These are phyloP conservation scores for Hypomecis punctinalis DNA, from an alignment of 2,888 invertebrate species.

Conservation along the genomic window DNA sequence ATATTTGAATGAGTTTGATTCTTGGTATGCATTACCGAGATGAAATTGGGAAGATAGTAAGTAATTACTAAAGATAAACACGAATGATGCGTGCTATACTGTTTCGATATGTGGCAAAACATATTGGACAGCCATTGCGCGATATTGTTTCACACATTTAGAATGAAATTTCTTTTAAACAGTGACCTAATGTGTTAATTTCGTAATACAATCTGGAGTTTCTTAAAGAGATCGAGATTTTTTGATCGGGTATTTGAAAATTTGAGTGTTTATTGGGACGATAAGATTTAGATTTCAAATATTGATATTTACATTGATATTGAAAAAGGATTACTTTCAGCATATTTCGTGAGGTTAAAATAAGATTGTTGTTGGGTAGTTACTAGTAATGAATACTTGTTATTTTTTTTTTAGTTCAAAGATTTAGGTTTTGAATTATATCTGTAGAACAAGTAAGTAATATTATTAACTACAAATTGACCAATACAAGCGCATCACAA, in stretches of 20 bases:
- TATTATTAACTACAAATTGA: too few relatives aligned
- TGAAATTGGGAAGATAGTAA: constrained; percentile 24
- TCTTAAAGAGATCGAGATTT: constrained; percentile 17
- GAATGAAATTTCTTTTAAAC: constrained; percentile 22
- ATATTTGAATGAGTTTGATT: constrained; percentile 14
- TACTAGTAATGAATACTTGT: too few relatives aligned
- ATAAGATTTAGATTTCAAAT: background rate
- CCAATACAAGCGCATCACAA: too few relatives aligned
- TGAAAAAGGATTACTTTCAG: too few relatives aligned
- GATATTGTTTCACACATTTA: constrained; percentile 23
- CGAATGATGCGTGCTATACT: constrained; percentile 49
- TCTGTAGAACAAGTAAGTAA: too few relatives aligned
- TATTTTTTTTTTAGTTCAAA: too few relatives aligned
- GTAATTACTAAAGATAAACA: constrained; percentile 40
- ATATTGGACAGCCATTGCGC: constrained; percentile 15
- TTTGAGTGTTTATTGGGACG: background rate
- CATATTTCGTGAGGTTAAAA: too few relatives aligned
- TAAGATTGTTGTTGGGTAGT: too few relatives aligned
- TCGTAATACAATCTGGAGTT: constrained; percentile 5
- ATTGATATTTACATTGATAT: background rate
- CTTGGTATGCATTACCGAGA: constrained; percentile 13
- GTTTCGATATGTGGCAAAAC: constrained; percentile 30
- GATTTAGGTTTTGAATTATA: too few relatives aligned
- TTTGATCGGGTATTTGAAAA: constrained; percentile 3
- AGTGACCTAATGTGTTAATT: constrained; percentile 16